Evolutionary conservation across 2,888 invertebrate species (phyloP), one percentile per base, ranked within the genome.

Genomic region (Hypomecis punctinalis): DNA sequence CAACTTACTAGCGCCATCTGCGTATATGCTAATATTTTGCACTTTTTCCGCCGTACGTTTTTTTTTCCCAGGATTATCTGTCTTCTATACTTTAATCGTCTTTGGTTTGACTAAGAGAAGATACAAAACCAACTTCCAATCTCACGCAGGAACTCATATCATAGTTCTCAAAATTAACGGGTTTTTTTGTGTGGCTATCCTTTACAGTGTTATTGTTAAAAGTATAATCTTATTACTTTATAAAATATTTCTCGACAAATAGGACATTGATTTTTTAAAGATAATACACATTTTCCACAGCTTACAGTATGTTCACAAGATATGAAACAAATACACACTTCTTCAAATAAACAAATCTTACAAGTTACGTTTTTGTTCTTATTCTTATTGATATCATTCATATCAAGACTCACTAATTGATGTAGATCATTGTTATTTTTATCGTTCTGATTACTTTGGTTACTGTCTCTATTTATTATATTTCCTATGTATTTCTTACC

Each of bases 281-380:
- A 48, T 7, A 48, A 48, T 6, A 36, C n/a, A 48, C 48, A 48
- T 36, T 36, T 48, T 48, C 5, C 35, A 48, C 48, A 48, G 36
- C 48, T 35, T 35, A 48, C 36, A 5, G 35, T 5, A 48, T 35
- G 48, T 10, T 36, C 48, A 48, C 48, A 36, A 33, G 48, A 36
- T 33, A 48, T 48, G n/a, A 48, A 35, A 36, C 48, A 48, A 9
- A 35, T 48, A 35, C 35, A 48, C 5, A 48, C 10, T 48, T 48
- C 48, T 48, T 48, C 35, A 11, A 11, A 6, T 11, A 48, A 33
- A 48, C 48, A 48, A 48, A 48, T 48, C 6, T 48, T 48, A 48
- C 48, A 48, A 5, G 23, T 46, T 23, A 46, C 23, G 8, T 46
- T 46, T 46, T 46, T 46, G 23, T 46, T 23, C 23, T 46, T 46